A percentile compares a stretch with the other conserved stretches of the same genome.
phyloP scores from a whole-genome alignment of 2,797 vertebrate species.

The Ibycter americanus region DNA sequence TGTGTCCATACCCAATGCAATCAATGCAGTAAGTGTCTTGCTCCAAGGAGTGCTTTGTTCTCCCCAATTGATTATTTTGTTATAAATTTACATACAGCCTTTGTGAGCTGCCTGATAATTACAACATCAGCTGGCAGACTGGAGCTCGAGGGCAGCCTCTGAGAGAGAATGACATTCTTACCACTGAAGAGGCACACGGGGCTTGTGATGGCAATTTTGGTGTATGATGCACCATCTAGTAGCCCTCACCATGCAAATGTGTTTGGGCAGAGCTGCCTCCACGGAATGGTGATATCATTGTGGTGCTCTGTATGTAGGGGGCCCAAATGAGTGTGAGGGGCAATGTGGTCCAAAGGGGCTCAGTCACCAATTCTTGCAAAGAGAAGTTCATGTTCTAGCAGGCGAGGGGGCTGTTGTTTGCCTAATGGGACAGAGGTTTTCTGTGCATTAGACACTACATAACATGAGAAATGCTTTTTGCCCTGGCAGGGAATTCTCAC shows the following conservation, averaged over 20 bases:
- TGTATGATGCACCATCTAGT: fast-evolving
- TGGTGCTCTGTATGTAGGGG: fast-evolving
- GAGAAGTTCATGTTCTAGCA: background rate
- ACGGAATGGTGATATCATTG: fast-evolving
- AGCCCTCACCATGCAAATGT: background rate
- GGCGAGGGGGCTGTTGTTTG: background rate
- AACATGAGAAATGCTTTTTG: background rate
- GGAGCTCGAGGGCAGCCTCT: background rate
- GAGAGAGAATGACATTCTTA: fast-evolving
- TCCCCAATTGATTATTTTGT: background rate
- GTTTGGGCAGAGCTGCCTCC: background rate
- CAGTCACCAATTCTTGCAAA: background rate
- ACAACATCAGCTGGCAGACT: background rate
- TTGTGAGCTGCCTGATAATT: background rate
- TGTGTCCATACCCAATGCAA: background rate
- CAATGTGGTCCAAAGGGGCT: background rate
- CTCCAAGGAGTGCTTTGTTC: background rate
- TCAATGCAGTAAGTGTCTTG: background rate
- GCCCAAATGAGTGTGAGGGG: background rate
- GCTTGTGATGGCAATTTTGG: background rate
- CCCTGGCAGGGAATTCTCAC: background rate
- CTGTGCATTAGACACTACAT: background rate
- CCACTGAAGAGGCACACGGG: fast-evolving
- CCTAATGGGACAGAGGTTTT: background rate
- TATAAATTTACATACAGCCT: background rate